Evolutionary conservation across 2,797 vertebrate species (phyloP).

Genomic region (Micromesistius poutassou): DNA sequence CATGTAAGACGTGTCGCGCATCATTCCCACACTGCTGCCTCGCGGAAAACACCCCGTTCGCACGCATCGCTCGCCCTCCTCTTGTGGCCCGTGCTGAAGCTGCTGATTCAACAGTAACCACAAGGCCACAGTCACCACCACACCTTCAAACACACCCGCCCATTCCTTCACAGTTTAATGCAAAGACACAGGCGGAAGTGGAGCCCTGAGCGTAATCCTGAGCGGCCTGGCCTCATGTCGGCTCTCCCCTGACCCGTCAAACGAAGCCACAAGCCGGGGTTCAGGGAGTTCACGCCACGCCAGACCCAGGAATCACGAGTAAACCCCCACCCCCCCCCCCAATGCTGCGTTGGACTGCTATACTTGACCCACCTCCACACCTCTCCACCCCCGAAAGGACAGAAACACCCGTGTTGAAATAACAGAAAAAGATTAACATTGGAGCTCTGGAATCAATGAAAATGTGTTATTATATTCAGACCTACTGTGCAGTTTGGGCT

Average conservation of each 20-base stretch:
- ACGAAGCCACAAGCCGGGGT: constrained; percentile 61
- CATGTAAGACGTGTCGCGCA: background rate
- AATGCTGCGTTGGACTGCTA: background rate
- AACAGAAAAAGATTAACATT: constrained; percentile 22
- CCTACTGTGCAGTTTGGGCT: constrained; percentile 75
- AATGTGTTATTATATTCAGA: constrained; percentile 70
- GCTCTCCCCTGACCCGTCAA: constrained; percentile 11
- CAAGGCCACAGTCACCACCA: background rate
- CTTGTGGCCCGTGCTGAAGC: background rate
- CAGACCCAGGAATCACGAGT: constrained; percentile 34
- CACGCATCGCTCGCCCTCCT: background rate
- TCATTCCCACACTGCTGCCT: background rate
- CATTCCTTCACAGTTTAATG: background rate
- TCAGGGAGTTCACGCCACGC: constrained; percentile 51
- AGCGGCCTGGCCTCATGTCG: constrained; percentile 6
- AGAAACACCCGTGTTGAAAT: constrained; percentile 34
- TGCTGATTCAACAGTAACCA: constrained; percentile 6
- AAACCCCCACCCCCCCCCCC: background rate
- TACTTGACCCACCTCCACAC: background rate
- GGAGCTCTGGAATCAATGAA: constrained; percentile 32
- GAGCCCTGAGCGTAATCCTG: constrained; percentile 9
- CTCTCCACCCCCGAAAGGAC: background rate
- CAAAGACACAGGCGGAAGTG: background rate
- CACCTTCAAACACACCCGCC: background rate
- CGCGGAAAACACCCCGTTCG: background rate